Base-by-base conservation (phyloP, 2,888 invertebrate genomes). In the Drosophila aldrichi region DNA sequence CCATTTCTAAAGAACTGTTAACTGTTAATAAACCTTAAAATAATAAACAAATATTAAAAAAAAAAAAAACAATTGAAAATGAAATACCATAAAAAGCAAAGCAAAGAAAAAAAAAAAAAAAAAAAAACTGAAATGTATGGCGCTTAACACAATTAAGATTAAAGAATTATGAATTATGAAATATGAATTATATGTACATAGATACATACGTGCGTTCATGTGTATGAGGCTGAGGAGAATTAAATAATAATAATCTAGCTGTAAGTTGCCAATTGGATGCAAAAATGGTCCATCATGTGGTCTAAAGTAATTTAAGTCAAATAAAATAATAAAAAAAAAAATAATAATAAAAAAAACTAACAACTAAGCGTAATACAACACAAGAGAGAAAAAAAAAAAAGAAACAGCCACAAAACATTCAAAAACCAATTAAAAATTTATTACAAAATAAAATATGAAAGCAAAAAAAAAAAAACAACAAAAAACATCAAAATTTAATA, bases 1-100 rank as follows among this genome's bases (percentile, higher is more conserved):
- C 76, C 65, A 82, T 80, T 80, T 82, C 80, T 82, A 80, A 80
- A 80, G 80, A 80, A 80, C 80, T 80, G 80, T 80, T 80, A 82
- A 80, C 80, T 80, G 80, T 80, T 80, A 81, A 79, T 78, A 79
- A 48, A 58, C 67, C 67, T 70, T 65, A 61, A 78, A 63, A 22
- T 46, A 59, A 69, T 64, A 65, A 67, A 48, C 59, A 57, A 58
- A 61, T 57, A 48, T 49, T 43, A 40, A 63, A 32, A 46, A n/a
- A n/a, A 20, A 41, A 18, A 1, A 40, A 60, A 40, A 48, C 6
- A 29, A 29, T 29, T 29, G 1, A 48, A 29, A 48, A 48, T 29
- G 1, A 48, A 32, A 32, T 5, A 56, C 18, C 20, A 56, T 18
- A 55, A 54, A 10, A 10, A 22, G 65, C 10, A 14, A 58, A 51